Base-by-base conservation (phyloP, 2,888 invertebrate species). In the Arge pagana region DNA sequence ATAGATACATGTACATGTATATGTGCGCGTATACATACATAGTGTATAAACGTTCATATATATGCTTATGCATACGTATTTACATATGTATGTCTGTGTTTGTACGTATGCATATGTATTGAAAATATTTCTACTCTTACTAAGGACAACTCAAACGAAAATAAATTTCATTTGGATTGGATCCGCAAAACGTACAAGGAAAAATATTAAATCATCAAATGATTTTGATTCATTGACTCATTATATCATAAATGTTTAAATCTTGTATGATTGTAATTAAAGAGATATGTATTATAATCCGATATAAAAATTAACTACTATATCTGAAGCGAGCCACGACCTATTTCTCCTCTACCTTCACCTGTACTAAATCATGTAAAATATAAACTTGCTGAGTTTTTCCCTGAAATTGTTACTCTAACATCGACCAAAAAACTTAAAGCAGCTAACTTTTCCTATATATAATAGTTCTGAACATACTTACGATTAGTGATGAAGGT, bases 161-260 rank as follows among this genome's bases (percentile, higher is more conserved):
- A n/a, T n/a, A n/a, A n/a, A n/a, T n/a, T 21, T 33, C 10, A 35
- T 21, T 33, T 21, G 35, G 33, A 30, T 42, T 31, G 19, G 21
- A 30, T 3, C 19, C 42, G 30, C 21, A 31, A 37, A 11, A 16
- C 11, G 19, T 10, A 36, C 10, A 18, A 11, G 7, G 10, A 18
- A 19, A 18, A 45, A 45, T 45, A 45, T 33, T 23, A 35, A 45
- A 45, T 23, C 23, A 45, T 45, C 45, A 45, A 45, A 64, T 64
- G 57, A 66, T 68, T 68, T 66, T 64, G 66, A 68, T 67, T 53
- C 60, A 64, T 57, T 63, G 64, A 68, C 62, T 67, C 66, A 72
- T 70, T 68, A 69, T 72, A 69, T 68, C 71, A 72, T 71, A 71
- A 72, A 72, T 72, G 71, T 72, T 71, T 68, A 66, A 60, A 67